Percentiles rank a stretch among this genome's conserved stretches.
Conservation (phyloP, 2,888 invertebrate genomes). For the Taphrorychus bicolor region DNA sequence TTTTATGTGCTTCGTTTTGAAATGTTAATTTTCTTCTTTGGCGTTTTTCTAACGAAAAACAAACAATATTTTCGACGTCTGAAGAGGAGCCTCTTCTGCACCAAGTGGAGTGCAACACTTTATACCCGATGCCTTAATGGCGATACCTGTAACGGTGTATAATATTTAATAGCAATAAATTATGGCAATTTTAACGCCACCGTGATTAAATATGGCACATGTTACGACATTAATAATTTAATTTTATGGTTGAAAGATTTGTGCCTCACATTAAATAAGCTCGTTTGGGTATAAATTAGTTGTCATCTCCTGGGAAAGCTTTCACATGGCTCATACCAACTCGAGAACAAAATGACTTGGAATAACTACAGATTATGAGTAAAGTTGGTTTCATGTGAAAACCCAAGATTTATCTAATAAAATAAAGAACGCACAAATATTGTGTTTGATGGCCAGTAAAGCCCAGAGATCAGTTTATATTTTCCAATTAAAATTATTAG, state of each 20-base stretch:
- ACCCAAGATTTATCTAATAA: too few relatives aligned
- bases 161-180: background rate
- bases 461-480: too few relatives aligned
- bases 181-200: conserved; percentile 8
- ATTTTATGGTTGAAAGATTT: conserved; percentile 1
- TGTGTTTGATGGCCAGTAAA: too few relatives aligned
- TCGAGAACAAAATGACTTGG: too few relatives aligned
- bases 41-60: background rate
- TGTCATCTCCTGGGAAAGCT: background rate
- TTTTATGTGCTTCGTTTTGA: background rate
- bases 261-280: background rate
- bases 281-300: background rate
- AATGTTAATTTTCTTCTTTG: background rate
- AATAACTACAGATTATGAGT: too few relatives aligned
- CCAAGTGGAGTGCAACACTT: background rate
- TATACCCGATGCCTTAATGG: background rate
- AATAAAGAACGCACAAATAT: too few relatives aligned
- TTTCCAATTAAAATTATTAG: too few relatives aligned
- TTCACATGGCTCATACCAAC: background rate
- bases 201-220: conserved; percentile 7
- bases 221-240: conserved; percentile 7
- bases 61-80: too few relatives aligned
- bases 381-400: too few relatives aligned
- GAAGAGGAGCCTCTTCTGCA: too few relatives aligned
- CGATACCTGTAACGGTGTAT: background rate